Evolutionary conservation across 2,888 invertebrate species (phyloP).

Genomic region (Morpho helenor): DNA sequence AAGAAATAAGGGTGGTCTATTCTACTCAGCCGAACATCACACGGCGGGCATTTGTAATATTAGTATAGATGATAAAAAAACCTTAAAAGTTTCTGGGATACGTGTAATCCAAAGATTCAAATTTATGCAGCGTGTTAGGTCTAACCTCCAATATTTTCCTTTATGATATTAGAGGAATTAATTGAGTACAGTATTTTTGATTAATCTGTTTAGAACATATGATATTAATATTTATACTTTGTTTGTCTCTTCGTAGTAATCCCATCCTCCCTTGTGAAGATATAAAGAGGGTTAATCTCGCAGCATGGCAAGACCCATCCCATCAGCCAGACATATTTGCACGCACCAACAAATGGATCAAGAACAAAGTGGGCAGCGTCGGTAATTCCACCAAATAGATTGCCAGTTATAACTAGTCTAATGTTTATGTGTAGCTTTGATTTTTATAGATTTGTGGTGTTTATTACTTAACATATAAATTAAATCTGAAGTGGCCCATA

Average conservation of each 20-base stretch:
- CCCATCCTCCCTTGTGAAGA: conserved; percentile 71
- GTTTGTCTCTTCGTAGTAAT: conserved; percentile 61
- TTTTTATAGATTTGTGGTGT: conserved; percentile 9
- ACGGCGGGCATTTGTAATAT: no score
- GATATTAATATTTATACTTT: not conserved
- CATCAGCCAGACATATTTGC: conserved; percentile 63
- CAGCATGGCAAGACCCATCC: conserved; percentile 62
- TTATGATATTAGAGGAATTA: no score
- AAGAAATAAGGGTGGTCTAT: no score
- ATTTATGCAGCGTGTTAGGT: no score
- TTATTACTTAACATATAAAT: not conserved
- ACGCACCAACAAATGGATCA: conserved; percentile 70
- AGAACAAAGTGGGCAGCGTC: conserved; percentile 54
- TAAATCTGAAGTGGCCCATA: no score
- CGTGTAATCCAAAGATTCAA: no score
- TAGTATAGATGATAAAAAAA: no score
- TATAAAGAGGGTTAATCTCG: conserved; percentile 66
- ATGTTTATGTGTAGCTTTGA: conserved; percentile 4
- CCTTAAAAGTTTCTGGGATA: no score
- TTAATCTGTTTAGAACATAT: not conserved
- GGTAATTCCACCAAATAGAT: conserved; percentile 52
- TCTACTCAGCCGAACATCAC: no score
- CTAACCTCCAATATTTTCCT: no score
- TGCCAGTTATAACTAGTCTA: conserved; percentile 19
- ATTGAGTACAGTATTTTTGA: not conserved